Evolutionary conservation across 2,113 vertebrate genomes (phyloP), one percentile per base, ranked within the genome.

Genomic region (Chloropsis hardwickii): DNA sequence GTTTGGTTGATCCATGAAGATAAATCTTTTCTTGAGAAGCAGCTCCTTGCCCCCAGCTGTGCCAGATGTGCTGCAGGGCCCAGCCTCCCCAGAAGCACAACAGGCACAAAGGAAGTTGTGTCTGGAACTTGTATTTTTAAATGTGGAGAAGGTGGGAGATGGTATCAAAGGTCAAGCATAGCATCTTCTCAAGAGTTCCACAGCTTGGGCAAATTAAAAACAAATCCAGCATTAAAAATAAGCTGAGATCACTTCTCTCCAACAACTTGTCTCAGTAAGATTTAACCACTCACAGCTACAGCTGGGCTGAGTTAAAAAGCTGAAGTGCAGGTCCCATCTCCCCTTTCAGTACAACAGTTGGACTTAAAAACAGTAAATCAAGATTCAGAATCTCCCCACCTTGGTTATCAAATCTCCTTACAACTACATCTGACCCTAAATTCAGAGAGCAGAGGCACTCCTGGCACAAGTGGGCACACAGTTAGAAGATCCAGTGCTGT

Each of bases 391-490:
- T 56, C 24, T 66, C 47, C 70, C 65, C 74, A 54, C 85, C 37
- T 44, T 22, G 33, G 54, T 70, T 69, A 65, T 85, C 27, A 44
- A 9, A 28, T 20, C 51, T 90, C 39, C 72, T 42, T 71, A 40
- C 28, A 82, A 11, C 44, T 70, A 33, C 35, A 54, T 39, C 81
- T 44, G 72, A 24, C 45, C 80, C 42, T 66, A n/a, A 66, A 23
- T 50, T 19, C 51, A 66, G 58, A 39, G 37, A 65, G 54, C 44
- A 35, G 84, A 81, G 33, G 51, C 24, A 25, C n/a, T 82, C 1
- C 1, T 45, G 58, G 44, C 67, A 40, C 4, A 0, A 24, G 5
- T 39, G 76, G 69, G 14, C 20, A 33, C 16, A 40, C 0, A 3
- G 19, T 21, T 14, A 9, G 40, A 69, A 66, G 31, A 20, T 14